Evolutionary conservation across 1,140 invertebrate species (phyloP).

Genomic region (Hycleus cichorii): DNA sequence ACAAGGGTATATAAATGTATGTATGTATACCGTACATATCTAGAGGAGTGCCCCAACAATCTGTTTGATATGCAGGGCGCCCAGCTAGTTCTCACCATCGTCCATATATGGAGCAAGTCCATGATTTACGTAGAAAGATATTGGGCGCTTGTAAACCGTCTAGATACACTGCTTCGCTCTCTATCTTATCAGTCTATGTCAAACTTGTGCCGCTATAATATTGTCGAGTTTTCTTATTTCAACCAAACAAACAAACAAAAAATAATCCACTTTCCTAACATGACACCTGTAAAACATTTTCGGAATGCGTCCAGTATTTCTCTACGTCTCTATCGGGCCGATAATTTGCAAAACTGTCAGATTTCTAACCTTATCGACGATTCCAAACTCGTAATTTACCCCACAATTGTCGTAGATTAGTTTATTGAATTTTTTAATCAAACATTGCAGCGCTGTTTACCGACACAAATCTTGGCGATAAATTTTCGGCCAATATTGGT

Average conservation of each 20-base stretch:
- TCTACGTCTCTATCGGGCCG: slow-evolving; percentile 21
- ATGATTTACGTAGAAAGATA: slow-evolving; percentile 29
- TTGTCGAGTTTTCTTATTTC: slow-evolving; percentile 1
- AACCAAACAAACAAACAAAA: slow-evolving; percentile 11
- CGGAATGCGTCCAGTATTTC: slow-evolving; percentile 12
- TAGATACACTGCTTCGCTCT: slow-evolving; percentile 18
- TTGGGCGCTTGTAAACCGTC: slow-evolving; percentile 27
- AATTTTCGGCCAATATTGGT: too few species aligned
- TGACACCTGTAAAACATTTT: slow-evolving; percentile 20
- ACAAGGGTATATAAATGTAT: too few species aligned
- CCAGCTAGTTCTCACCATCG: slow-evolving; percentile 5
- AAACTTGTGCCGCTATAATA: slow-evolving; percentile 10
- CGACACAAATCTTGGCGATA: too few species aligned
- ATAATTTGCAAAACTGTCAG: too few species aligned
- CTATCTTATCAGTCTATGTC: slow-evolving; percentile 17
- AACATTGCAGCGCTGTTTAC: too few species aligned
- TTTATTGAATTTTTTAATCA: too few species aligned
- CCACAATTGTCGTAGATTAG: too few species aligned
- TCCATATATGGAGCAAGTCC: slow-evolving; percentile 27
- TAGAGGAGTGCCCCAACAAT: slow-evolving; percentile 6
- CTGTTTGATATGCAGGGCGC: slow-evolving; percentile 16
- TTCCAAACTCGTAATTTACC: too few species aligned
- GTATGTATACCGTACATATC: not conserved
- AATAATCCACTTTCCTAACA: slow-evolving; percentile 13
- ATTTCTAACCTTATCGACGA: too few species aligned